Conservation (phyloP, 2,113 vertebrate genomes). For the Papio anubis region DNA sequence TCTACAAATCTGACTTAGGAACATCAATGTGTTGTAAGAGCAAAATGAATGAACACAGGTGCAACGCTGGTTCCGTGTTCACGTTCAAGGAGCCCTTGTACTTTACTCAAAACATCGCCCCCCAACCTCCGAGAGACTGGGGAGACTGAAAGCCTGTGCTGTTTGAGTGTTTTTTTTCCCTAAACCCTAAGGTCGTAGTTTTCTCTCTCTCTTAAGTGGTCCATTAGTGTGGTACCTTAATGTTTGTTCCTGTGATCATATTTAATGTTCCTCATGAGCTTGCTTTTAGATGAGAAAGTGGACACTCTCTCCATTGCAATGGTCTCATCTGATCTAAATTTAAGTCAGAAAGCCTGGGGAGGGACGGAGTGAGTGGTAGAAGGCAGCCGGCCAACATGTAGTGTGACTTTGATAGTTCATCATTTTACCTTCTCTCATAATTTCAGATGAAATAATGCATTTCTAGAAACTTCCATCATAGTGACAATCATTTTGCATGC, state of each 20-base stretch:
- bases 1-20: not conserved
- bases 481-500: not conserved
- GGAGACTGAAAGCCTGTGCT: not conserved
- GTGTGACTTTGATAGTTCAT: not conserved
- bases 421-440: not conserved
- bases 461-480: not conserved
- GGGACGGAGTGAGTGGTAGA: not conserved
- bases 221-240: not conserved
- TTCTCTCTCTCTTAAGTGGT: not conserved
- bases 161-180: too few species aligned
- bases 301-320: accelerated
- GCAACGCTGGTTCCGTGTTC: not conserved
- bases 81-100: accelerated
- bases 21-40: accelerated
- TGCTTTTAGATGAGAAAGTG: not conserved
- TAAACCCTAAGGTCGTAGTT: not conserved
- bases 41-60: accelerated
- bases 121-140: not conserved
- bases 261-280: not conserved
- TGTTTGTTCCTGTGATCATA: not conserved
- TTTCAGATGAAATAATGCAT: not conserved
- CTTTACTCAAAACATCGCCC: not conserved
- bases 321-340: not conserved
- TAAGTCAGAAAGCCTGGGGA: not conserved
- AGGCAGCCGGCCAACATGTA: not conserved